Percentiles rank a stretch among this genome's conserved stretches.
phyloP scores from a whole-genome alignment of 2,797 vertebrate genomes.

The Muraenolepis orangiensis region DNA sequence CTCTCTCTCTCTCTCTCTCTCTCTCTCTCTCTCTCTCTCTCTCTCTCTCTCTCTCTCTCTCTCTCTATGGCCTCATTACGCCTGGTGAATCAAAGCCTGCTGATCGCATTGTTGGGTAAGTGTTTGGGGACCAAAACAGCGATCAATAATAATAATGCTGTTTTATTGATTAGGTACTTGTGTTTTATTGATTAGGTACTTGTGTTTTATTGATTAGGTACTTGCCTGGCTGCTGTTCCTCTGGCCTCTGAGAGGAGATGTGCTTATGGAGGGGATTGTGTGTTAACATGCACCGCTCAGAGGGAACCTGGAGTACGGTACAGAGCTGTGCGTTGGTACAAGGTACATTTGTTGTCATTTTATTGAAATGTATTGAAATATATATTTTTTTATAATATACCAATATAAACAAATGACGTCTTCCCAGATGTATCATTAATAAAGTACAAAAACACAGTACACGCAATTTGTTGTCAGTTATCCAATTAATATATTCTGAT shows the following conservation, averaged over 20 bases:
- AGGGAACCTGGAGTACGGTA: background rate
- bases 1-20: too few species aligned
- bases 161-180: too few species aligned
- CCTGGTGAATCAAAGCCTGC: too few species aligned
- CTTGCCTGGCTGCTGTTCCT: background rate
- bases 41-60: too few species aligned
- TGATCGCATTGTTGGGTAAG: too few species aligned
- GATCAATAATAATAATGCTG: too few species aligned
- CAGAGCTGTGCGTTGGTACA: background rate
- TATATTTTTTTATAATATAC: background rate
- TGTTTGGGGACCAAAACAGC: too few species aligned
- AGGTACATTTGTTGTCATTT: background rate
- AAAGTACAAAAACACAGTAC: background rate
- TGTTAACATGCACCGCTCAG: background rate
- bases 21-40: too few species aligned
- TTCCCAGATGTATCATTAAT: background rate
- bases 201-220: background rate
- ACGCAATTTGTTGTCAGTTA: background rate
- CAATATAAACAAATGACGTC: background rate
- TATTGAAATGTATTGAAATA: background rate
- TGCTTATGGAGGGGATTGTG: background rate
- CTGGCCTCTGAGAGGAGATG: background rate
- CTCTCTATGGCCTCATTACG: too few species aligned
- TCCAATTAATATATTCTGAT: too few species aligned
- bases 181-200: too few species aligned